phyloP scores from a whole-genome alignment of 2,888 invertebrate genomes.

The Dryocosmus kuriphilus region DNA sequence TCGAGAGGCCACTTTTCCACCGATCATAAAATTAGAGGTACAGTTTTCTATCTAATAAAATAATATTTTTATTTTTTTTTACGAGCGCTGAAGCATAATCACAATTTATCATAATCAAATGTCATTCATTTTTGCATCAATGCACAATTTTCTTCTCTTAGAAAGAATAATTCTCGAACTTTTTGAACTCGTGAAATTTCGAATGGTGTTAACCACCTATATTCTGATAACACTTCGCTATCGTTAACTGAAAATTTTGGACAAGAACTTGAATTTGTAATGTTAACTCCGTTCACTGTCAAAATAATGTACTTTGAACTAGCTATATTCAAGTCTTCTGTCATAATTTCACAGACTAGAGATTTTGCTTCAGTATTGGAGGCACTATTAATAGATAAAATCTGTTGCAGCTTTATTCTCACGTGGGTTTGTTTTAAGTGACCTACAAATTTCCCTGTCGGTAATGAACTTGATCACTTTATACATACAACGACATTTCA shows the following conservation, averaged over 20 bases:
- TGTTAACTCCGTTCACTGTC: background rate
- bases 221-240: too few species aligned
- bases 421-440: background rate
- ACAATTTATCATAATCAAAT: background rate
- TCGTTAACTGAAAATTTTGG: too few species aligned
- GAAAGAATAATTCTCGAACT: too few species aligned
- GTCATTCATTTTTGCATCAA: too few species aligned
- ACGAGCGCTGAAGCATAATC: background rate
- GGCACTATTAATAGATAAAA: slow-evolving; percentile 1
- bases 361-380: background rate
- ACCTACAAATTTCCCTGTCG: background rate
- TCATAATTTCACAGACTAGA: background rate
- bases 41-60: background rate
- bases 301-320: background rate
- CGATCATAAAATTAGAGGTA: slow-evolving; percentile 71
- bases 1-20: slow-evolving; percentile 66
- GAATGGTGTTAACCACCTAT: too few species aligned
- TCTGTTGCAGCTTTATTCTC: background rate
- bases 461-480: background rate
- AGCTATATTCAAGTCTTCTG: background rate
- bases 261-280: too few species aligned
- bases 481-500: background rate
- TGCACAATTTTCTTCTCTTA: too few species aligned
- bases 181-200: too few species aligned
- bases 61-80: background rate